Evolutionary conservation across 2,888 invertebrate genomes (phyloP), one percentile per base, ranked within the genome.

Genomic region (Deilephila porcellus): DNA sequence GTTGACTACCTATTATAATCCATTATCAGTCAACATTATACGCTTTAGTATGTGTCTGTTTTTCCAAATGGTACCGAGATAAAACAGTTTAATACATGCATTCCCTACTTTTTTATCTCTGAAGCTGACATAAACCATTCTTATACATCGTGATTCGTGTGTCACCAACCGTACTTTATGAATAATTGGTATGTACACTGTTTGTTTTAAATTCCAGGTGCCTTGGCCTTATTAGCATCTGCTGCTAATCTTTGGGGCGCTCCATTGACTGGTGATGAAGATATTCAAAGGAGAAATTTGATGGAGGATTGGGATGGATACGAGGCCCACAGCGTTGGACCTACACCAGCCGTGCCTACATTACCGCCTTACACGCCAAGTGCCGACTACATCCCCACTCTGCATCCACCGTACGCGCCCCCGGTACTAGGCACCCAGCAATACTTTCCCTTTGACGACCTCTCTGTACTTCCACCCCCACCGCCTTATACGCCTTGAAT

Each of bases 171-270:
- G 3, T 8, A 60, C 60, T 60, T 8, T 25, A 20, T 25, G 20
- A 20, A 25, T 25, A 45, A 45, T 45, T 45, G 11, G 11, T 14
- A 45, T 45, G 14, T 45, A 45, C 3, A 45, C 14, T 3, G 11
- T 45, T 62, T 45, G 3, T 45, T 56, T 0, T 17, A n/a, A 72
- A 78, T 92, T 94, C 19, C 95, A 95, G 97, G 97, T 82, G 96
- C 96, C 63, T 90, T 96, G 70, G 95, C 97, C 60, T 92, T 97
- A 71, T 85, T 97, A 80, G 97, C 97, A 7, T 96, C 97, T 19
- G 96, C 97, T 29, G 96, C 96, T 79, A 97, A 96, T 82, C 90
- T 97, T 64, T 95, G 97, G 88, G 94, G 96, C 77, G 95, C 95
- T 76, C 95, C 95, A 62, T 82, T 95, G 59, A 87, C 94, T 2